Evolutionary conservation across 1,140 invertebrate species (phyloP).

Genomic region (Formica selysi): DNA sequence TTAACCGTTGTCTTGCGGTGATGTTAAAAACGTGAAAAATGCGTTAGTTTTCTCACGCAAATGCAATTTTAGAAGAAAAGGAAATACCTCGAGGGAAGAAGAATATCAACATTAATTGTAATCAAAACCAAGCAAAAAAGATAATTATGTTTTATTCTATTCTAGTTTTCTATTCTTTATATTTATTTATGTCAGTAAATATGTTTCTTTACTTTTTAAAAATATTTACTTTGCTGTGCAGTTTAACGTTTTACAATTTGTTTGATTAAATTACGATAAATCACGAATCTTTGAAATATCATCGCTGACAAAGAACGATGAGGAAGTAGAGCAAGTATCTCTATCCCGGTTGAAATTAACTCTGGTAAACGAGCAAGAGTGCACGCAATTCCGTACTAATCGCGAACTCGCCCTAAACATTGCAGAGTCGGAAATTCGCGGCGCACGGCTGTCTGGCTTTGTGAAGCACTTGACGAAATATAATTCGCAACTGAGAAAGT

Average conservation of each 20-base stretch:
- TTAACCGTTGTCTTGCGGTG: constrained; percentile 51
- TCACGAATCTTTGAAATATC: constrained; percentile 14
- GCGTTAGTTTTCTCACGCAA: neutral
- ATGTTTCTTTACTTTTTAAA: neutral
- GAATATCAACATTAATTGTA: neutral
- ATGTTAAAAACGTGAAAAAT: constrained; percentile 48
- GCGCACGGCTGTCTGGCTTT: constrained; percentile 61
- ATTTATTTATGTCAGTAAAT: neutral
- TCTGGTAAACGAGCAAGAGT: constrained; percentile 22
- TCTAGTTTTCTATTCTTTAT: neutral
- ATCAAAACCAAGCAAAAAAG: neutral
- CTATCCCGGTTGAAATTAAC: constrained; percentile 32
- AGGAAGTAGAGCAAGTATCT: constrained; percentile 32
- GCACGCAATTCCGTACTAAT: constrained; percentile 55
- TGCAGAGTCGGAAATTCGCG: constrained; percentile 52
- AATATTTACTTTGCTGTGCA: neutral
- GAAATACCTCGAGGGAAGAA: neutral
- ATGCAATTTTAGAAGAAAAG: constrained; percentile 7
- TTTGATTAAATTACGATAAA: constrained; percentile 19
- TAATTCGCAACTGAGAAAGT: constrained; percentile 65
- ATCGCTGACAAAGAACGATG: constrained; percentile 1
- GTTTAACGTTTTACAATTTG: neutral
- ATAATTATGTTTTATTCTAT: neutral
- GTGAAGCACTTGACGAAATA: constrained; percentile 69
- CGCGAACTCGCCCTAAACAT: constrained; percentile 65